Evolutionary conservation across 1,140 invertebrate species (phyloP), one percentile per base, ranked within the genome.

Genomic region (Antheraea mylitta): DNA sequence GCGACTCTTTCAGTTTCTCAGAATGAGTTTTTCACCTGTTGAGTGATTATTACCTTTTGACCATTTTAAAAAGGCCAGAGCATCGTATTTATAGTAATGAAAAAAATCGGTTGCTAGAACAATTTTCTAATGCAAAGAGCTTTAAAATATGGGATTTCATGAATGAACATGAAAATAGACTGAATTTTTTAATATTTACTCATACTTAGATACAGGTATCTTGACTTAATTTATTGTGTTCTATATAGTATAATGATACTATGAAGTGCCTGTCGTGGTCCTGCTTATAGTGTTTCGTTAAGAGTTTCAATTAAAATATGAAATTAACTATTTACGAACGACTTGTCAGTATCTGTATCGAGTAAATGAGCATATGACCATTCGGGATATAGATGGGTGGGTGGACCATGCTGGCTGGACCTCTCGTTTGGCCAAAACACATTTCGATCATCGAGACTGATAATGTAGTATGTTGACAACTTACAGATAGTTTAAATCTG

Each of bases 371-470:
- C 81, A 79, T 81, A 71, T 78, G 78, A 77, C 81, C 79, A 77
- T 85, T 85, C 74, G 79, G 77, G 76, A 82, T 85, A 75, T 18
- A n/a, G 9, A 9, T 7, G 79, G 72, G 81, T 77, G 80, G 72
- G 85, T 79, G 83, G 82, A 85, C 85, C 83, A 87, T 73, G 80
- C 85, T 77, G 79, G 82, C 83, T 83, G 79, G 86, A 85, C 86
- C 78, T 87, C 87, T 89, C 86, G 79, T 89, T 91, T 85, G 89
- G 89, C 89, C 87, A 91, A 91, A 89, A 87, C 77, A 82, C 87
- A 87, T 89, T 89, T 88, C 84, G 80, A 89, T 81, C 80, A 89
- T 89, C 85, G 89, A 91, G 89, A 91, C 89, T 91, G 89, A 91
- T 91, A 87, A 85, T 83, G 80, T 90, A 90, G 83, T 88, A 86